Percentiles rank a stretch among this genome's conserved stretches.
Conservation (phyloP, 2,113 vertebrate species). For the Vulpes lagopus region DNA sequence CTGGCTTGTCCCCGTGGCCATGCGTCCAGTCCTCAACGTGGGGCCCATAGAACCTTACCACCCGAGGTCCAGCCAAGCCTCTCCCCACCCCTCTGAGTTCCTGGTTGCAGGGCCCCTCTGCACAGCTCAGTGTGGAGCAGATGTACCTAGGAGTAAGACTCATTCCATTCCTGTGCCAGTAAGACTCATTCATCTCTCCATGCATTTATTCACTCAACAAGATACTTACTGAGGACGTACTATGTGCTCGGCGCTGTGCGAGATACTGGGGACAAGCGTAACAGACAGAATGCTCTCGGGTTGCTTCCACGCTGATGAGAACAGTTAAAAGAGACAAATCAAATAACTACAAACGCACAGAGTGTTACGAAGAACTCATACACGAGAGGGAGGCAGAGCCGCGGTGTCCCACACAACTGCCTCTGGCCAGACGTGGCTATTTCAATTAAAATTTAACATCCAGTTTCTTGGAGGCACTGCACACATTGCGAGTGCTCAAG, state of each 20-base stretch:
- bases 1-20: accelerated
- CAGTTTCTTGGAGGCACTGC: neutral
- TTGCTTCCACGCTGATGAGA: neutral
- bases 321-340: neutral
- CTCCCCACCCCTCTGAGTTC: neutral
- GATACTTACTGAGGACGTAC: neutral
- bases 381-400: neutral
- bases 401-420: accelerated
- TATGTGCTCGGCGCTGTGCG: accelerated
- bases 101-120: neutral
- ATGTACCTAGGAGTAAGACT: neutral
- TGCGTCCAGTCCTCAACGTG: neutral
- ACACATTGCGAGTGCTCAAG: neutral
- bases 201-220: neutral
- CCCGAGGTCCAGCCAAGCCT: neutral
- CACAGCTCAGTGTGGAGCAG: neutral
- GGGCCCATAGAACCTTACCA: neutral
- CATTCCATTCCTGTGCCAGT: neutral
- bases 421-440: neutral
- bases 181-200: neutral
- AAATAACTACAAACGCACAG: neutral
- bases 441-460: neutral
- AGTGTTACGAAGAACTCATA: neutral
- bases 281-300: accelerated
- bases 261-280: neutral